Evolutionary conservation across 2,888 invertebrate genomes (phyloP).

Genomic region (Ypsolopha scabrella): DNA sequence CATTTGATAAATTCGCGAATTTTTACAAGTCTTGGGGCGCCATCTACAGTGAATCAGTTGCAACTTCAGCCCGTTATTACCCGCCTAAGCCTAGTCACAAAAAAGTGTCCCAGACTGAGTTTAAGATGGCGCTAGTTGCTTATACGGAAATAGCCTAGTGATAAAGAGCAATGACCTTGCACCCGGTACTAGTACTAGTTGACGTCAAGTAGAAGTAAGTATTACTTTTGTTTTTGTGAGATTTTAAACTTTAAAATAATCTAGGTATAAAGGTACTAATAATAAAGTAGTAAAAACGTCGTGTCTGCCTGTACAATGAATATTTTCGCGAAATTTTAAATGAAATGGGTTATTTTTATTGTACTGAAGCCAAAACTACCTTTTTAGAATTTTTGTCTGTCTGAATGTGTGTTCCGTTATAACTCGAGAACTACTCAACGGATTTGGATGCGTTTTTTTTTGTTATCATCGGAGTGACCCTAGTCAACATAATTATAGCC

Average conservation of each 20-base stretch:
- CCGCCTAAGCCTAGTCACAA: neutral
- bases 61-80: neutral
- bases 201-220: neutral
- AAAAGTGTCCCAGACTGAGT: slow-evolving; percentile 3
- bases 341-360: too few relatives aligned
- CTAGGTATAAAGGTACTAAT: too few relatives aligned
- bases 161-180: slow-evolving; percentile 23
- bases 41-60: slow-evolving; percentile 18
- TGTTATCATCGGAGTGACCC: too few relatives aligned
- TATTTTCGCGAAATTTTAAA: too few relatives aligned
- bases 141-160: slow-evolving; percentile 4
- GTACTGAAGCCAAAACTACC: too few relatives aligned
- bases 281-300: too few relatives aligned
- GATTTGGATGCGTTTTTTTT: too few relatives aligned
- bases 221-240: neutral
- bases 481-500: too few relatives aligned
- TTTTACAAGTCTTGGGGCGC: slow-evolving; percentile 36
- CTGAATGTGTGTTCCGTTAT: too few relatives aligned
- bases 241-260: neutral
- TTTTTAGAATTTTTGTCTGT: too few relatives aligned
- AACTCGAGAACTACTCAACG: too few relatives aligned
- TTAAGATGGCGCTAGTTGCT: slow-evolving; percentile 38
- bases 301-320: too few relatives aligned
- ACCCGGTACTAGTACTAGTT: neutral
- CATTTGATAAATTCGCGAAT: slow-evolving; percentile 50